Conservation (phyloP, 2,888 invertebrate genomes). For the Mimachlamys varia region DNA sequence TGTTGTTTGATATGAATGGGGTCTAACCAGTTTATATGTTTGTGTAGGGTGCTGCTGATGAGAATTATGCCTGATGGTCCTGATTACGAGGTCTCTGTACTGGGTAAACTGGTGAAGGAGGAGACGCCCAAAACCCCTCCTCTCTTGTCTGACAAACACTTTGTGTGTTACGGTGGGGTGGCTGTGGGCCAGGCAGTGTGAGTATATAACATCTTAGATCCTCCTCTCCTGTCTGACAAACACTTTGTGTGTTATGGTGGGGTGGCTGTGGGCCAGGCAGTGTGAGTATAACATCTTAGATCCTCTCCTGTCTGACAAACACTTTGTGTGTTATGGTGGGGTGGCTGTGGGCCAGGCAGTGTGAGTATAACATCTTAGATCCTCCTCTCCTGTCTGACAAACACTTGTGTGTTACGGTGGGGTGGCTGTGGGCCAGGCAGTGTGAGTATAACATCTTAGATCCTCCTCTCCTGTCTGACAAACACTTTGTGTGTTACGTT, state of each 20-base stretch:
- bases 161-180: constrained; percentile 73
- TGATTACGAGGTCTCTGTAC: constrained; percentile 69
- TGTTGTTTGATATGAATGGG: too few species aligned
- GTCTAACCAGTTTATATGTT: background rate
- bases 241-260: constrained; percentile 72
- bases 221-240: constrained; percentile 66
- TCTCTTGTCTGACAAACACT: constrained; percentile 67
- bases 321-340: constrained; percentile 71
- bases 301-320: constrained; percentile 66
- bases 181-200: constrained; percentile 68
- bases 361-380: constrained; percentile 57
- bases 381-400: constrained; percentile 65
- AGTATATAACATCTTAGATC: constrained; percentile 47
- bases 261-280: constrained; percentile 66
- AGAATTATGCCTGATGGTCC: constrained; percentile 71
- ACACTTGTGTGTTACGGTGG: constrained; percentile 72
- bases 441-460: constrained; percentile 58
- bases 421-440: constrained; percentile 66
- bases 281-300: constrained; percentile 58
- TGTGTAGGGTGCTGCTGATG: constrained; percentile 68
- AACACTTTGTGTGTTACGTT: constrained; percentile 69
- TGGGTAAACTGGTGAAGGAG: constrained; percentile 58
- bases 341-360: constrained; percentile 67
- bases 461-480: constrained; percentile 64
- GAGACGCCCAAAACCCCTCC: constrained; percentile 36